Evolutionary conservation across 2,797 vertebrate species (phyloP), one percentile per base, ranked within the genome.

Genomic region (Garrulus glandarius): DNA sequence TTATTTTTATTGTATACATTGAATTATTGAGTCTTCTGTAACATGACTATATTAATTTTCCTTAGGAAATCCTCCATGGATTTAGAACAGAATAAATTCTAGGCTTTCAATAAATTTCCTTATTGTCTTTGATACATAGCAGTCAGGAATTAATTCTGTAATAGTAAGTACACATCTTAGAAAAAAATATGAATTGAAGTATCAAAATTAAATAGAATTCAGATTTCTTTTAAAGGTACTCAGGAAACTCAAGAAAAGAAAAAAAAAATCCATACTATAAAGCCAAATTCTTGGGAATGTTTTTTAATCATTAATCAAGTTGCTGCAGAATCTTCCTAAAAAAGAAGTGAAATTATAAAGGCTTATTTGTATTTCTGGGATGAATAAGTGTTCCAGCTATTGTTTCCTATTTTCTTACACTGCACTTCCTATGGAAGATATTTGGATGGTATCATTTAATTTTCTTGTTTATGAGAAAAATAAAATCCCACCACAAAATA

Each of bases 1-100:
- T 84, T 93, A 78, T 93, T 97, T 95, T 96, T 94, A 71, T 83
- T 94, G 56, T 83, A 72, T 34, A 72, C 8, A 41, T 44, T 89
- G 34, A 87, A 60, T 76, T 89, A 84, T 16, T 93, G 44, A 91
- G 41, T 55, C 49, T 90, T 89, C 57, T 90, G 20, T 78, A 93
- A 59, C 13, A 56, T 39, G 15, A 49, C 4, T 79, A 24, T 71
- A 84, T 78, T 79, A 0, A 71, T 84, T 96, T 26, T 75, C 29
- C 67, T 93, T 78, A 61, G 10, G 37, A 97, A 95, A 85, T 72
- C 74, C n/a, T 84, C 65, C 55, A 5, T 55, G 11, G 61, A 87
- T 94, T 94, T 68, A 87, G 19, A 82, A 20, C 11, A 69, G 30
- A 89, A 89, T 84, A 83, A 92, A 87, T 92, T 93, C 15, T 49